Conservation (phyloP, 2,888 invertebrate species). For the Hyalella azteca region DNA sequence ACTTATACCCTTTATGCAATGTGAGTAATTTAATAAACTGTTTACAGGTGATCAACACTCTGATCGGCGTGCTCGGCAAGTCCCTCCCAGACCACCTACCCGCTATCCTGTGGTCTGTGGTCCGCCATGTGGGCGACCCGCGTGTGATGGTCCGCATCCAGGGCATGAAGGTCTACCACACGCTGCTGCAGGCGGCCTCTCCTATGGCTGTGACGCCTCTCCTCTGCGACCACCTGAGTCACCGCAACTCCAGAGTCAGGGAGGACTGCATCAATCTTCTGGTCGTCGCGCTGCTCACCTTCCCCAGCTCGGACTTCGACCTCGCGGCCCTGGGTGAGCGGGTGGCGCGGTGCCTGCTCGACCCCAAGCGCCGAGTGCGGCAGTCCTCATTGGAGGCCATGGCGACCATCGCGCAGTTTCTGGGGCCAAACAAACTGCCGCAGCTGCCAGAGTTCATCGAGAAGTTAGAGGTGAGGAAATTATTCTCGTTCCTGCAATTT, state of each 20-base stretch:
- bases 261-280: conserved; percentile 79
- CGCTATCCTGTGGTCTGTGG: conserved; percentile 6
- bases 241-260: conserved; percentile 69
- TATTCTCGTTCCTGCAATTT: no score
- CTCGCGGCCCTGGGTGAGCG: conserved; percentile 64
- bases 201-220: conserved; percentile 68
- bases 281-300: conserved; percentile 77
- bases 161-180: conserved; percentile 65
- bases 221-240: conserved; percentile 65
- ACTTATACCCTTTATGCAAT: no score
- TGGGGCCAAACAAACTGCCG: conserved; percentile 68
- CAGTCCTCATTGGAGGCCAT: conserved; percentile 81
- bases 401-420: conserved; percentile 77
- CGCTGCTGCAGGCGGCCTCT: conserved; percentile 66
- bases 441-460: conserved; percentile 68
- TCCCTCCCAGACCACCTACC: not conserved
- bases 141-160: conserved; percentile 66
- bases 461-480: conserved; percentile 62
- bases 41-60: not conserved
- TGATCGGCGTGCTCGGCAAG: not conserved
- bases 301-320: conserved; percentile 78
- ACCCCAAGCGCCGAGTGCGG: conserved; percentile 75
- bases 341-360: conserved; percentile 66
- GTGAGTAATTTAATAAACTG: no score
- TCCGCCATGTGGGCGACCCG: conserved; percentile 65